Percentiles rank a stretch among this genome's conserved stretches.
Conservation (phyloP, 2,888 invertebrate genomes). For the Mythimna loreyi region DNA sequence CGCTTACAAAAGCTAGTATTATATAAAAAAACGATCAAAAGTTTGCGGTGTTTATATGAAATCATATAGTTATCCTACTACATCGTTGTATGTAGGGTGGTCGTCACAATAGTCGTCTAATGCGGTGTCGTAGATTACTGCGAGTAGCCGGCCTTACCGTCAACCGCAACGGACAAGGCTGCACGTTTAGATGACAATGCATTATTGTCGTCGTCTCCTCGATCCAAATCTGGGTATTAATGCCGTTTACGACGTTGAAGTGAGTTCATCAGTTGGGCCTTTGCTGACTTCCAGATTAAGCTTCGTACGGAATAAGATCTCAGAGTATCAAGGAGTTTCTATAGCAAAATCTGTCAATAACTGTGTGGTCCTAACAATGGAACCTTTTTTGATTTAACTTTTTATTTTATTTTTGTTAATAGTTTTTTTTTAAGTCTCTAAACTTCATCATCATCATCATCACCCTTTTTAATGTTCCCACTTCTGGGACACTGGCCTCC, state of each 20-base stretch:
- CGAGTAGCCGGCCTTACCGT: slow-evolving; percentile 30
- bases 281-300: neutral
- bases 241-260: slow-evolving; percentile 20
- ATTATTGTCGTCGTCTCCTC: slow-evolving; percentile 50
- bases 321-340: neutral
- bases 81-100: slow-evolving; percentile 26
- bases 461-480: too few relatives aligned
- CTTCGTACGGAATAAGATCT: neutral
- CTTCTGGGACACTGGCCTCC: too few relatives aligned
- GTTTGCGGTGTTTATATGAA: too few relatives aligned
- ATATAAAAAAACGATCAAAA: too few relatives aligned
- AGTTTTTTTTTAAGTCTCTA: too few relatives aligned
- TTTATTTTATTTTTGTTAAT: too few relatives aligned
- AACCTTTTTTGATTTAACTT: too few relatives aligned
- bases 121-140: slow-evolving; percentile 52
- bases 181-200: slow-evolving; percentile 48
- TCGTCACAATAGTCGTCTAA: slow-evolving; percentile 53
- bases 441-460: too few relatives aligned
- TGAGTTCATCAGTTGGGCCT: slow-evolving; percentile 14
- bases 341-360: too few relatives aligned
- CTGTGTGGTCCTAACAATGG: too few relatives aligned
- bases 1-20: too few relatives aligned
- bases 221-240: slow-evolving; percentile 34
- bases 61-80: slow-evolving; percentile 30
- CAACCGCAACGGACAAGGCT: slow-evolving; percentile 50